Evolutionary conservation across 1,140 invertebrate genomes (phyloP).

Genomic region (Papilio xuthus): DNA sequence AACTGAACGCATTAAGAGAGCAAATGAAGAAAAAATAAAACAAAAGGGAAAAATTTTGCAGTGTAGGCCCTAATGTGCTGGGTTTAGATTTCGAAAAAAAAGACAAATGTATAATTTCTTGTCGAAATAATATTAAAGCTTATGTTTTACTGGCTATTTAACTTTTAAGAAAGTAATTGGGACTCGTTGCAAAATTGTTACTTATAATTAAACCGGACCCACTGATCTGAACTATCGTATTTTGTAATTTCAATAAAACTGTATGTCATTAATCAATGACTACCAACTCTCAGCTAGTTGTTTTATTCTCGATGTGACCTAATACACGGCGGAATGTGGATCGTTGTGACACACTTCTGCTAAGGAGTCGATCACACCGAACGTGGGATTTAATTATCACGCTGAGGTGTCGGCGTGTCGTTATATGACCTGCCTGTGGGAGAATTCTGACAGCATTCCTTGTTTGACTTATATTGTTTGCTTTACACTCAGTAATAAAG

Average conservation of each 20-base stretch:
- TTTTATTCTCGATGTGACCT: slow-evolving; percentile 29
- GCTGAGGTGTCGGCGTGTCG: slow-evolving; percentile 31
- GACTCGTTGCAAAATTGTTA: neutral
- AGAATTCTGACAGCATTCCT: slow-evolving; percentile 36
- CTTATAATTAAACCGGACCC: neutral
- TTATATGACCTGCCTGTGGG: slow-evolving; percentile 36
- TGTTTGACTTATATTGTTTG: slow-evolving; percentile 27
- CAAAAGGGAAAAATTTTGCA: neutral
- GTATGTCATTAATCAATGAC: slow-evolving; percentile 12
- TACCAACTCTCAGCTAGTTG: neutral
- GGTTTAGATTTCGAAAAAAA: neutral
- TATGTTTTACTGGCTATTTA: too few species aligned
- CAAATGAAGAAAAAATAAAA: neutral
- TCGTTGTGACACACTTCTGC: slow-evolving; percentile 36
- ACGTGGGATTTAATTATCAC: slow-evolving; percentile 37
- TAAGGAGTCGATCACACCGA: slow-evolving; percentile 36
- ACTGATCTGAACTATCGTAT: neutral
- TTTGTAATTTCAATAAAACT: slow-evolving; percentile 14
- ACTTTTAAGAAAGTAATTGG: too few species aligned
- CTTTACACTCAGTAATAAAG: slow-evolving; percentile 17
- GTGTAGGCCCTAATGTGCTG: neutral
- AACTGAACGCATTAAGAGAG: neutral
- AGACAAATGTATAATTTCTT: too few species aligned
- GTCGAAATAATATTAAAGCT: too few species aligned
- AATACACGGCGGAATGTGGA: slow-evolving; percentile 34